Conservation (phyloP, 2,888 invertebrate species). For the Diarsia rubi region DNA sequence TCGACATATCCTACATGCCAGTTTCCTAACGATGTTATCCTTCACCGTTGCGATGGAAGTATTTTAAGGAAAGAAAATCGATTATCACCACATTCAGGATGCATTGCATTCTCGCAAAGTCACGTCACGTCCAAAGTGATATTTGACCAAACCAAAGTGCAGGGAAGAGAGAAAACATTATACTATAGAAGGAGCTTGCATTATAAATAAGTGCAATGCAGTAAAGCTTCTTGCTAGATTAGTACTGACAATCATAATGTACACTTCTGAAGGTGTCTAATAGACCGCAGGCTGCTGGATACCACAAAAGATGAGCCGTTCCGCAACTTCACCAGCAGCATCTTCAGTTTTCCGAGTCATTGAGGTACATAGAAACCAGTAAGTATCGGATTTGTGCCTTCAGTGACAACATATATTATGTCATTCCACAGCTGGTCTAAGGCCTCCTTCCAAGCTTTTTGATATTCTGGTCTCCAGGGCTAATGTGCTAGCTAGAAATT, state of each 20-base stretch:
- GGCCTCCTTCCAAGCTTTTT: background rate
- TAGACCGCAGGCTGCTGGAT: background rate
- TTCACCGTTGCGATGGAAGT: background rate
- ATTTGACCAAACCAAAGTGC: background rate
- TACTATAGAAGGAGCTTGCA: background rate
- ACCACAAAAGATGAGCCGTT: background rate
- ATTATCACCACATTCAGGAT: background rate
- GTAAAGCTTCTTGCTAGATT: background rate
- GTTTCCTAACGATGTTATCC: background rate
- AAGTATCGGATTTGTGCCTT: background rate
- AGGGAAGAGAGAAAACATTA: background rate
- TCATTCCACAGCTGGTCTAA: background rate
- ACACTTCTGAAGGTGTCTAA: background rate
- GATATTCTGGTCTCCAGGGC: background rate
- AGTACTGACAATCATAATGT: background rate
- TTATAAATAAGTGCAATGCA: background rate
- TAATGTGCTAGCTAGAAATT: background rate
- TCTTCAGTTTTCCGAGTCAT: background rate
- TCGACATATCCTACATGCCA: background rate
- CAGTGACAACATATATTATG: background rate
- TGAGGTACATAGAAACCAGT: background rate
- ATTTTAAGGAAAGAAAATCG: background rate
- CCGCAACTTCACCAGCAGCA: background rate
- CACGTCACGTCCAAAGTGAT: constrained; percentile 9
- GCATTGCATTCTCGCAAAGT: background rate